These are phyloP conservation scores for Aulostomus chinensis DNA, from an alignment of 2,797 vertebrate species.

Conservation along the genomic window DNA sequence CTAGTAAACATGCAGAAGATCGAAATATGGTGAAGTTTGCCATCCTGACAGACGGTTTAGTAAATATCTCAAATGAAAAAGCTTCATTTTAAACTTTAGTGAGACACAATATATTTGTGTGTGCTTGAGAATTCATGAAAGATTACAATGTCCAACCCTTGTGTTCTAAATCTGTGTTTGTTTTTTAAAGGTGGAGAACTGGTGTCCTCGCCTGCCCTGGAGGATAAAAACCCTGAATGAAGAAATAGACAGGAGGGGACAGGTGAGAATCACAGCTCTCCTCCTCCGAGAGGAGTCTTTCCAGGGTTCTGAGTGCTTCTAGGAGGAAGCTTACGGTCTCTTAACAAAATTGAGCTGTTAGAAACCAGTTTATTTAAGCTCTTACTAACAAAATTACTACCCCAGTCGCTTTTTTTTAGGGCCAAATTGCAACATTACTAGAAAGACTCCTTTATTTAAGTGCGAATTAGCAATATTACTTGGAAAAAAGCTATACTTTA, in stretches of 20 bases:
- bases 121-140: too few relatives aligned
- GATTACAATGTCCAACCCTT: too few relatives aligned
- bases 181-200: conserved; percentile 93
- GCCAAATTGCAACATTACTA: too few relatives aligned
- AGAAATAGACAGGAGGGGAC: conserved; percentile 85
- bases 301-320: not conserved
- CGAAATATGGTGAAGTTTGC: too few relatives aligned
- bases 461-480: not conserved
- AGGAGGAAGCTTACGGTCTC: not conserved
- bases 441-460: not conserved
- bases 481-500: not conserved
- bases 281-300: not conserved
- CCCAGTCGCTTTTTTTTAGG: too few relatives aligned
- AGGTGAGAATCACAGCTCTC: conserved; percentile 77
- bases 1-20: too few relatives aligned
- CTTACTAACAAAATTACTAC: too few relatives aligned
- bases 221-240: conserved; percentile 88
- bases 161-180: not conserved
- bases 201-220: conserved; percentile 97
- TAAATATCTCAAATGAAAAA: too few relatives aligned
- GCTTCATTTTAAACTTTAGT: too few relatives aligned
- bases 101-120: not conserved
- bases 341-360: not conserved
- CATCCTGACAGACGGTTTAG: too few relatives aligned
- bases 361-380: too few relatives aligned